These are phyloP conservation scores for Patella ulyssiponensis DNA, from an alignment of 2,888 invertebrate species.

Conservation along the genomic window DNA sequence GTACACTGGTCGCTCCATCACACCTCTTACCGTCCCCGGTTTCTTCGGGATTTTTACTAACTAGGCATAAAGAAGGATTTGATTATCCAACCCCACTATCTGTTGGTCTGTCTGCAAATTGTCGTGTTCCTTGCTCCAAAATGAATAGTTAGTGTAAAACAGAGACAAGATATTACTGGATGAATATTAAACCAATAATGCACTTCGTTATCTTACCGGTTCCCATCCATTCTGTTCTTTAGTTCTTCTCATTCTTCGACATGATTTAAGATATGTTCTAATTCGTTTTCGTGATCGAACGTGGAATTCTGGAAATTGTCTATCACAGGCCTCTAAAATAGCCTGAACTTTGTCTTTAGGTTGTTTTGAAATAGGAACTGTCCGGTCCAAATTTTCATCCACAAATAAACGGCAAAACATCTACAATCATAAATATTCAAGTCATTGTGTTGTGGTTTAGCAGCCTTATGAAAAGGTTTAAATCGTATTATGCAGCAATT, in stretches of 20 bases:
- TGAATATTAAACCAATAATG: no score
- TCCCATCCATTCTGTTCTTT: slow-evolving; percentile 88
- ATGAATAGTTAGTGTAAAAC: no score
- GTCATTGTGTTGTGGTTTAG: not conserved
- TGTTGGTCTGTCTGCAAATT: no score
- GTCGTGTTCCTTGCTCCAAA: no score
- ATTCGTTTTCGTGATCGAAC: slow-evolving; percentile 95
- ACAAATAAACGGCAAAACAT: slow-evolving; percentile 98
- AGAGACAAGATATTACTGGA: no score
- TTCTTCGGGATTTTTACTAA: no score
- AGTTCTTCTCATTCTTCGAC: slow-evolving; percentile 92
- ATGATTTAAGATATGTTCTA: slow-evolving; percentile 94
- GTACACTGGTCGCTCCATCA: no score
- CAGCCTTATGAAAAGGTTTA: not conserved
- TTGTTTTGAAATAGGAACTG: slow-evolving; percentile 97
- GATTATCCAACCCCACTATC: no score
- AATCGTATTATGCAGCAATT: not conserved
- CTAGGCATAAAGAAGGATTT: no score
- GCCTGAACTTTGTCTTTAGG: slow-evolving; percentile 98
- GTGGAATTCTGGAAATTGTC: slow-evolving; percentile 97
- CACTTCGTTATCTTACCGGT: slow-evolving; percentile 79
- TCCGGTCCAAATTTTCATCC: slow-evolving; percentile 95
- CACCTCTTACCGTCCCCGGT: no score
- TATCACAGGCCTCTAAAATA: slow-evolving; percentile 95
- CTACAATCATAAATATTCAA: slow-evolving; percentile 74